Evolutionary conservation across 2,888 invertebrate genomes (phyloP).

Genomic region (Cyclophora punctaria): DNA sequence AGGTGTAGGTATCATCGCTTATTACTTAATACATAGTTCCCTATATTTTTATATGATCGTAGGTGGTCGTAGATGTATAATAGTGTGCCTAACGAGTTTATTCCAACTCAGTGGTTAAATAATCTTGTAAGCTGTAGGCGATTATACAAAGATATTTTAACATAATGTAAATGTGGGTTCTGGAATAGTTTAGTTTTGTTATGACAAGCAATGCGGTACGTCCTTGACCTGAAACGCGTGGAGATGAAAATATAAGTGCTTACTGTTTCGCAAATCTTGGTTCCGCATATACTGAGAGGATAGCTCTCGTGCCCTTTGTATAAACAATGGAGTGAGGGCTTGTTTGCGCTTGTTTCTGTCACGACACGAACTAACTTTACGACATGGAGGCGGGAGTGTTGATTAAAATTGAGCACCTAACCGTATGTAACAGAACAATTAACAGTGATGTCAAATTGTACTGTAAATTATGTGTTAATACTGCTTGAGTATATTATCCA

Average conservation of each 20-base stretch:
- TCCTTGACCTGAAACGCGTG: neutral
- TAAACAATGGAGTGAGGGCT: neutral
- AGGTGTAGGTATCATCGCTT: too few species aligned
- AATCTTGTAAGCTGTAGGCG: too few species aligned
- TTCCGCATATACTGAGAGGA: neutral
- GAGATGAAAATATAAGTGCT: neutral
- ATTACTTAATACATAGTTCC: too few species aligned
- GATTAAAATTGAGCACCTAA: neutral
- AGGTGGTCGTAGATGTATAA: too few species aligned
- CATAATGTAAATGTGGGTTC: neutral
- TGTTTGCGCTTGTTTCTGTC: neutral
- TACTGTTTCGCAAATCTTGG: neutral
- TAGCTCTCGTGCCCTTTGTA: neutral
- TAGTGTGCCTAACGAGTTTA: too few species aligned
- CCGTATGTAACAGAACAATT: neutral
- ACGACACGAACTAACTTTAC: neutral
- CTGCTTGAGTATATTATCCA: too few species aligned
- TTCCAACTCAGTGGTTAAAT: too few species aligned
- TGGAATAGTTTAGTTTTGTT: too few species aligned
- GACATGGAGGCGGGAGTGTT: neutral
- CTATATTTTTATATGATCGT: too few species aligned
- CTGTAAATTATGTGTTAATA: too few species aligned
- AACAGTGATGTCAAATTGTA: neutral
- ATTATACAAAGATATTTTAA: constrained; percentile 1
- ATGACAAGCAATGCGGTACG: neutral